These are phyloP conservation scores for Alloscopus bannaensis DNA, from an alignment of 2,888 invertebrate species.

Conservation along the genomic window DNA sequence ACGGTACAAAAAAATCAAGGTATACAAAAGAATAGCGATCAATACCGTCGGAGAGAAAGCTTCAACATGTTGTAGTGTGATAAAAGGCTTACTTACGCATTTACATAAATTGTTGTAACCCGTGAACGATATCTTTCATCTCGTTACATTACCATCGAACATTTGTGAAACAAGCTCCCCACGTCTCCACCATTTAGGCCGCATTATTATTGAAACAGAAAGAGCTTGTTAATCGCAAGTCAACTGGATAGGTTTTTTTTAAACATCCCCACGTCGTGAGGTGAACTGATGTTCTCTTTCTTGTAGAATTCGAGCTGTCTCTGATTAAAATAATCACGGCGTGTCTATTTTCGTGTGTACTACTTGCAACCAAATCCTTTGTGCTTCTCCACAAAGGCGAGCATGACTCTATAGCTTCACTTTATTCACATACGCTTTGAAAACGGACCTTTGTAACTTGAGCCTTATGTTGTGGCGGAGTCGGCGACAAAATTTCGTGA, in stretches of 20 bases:
- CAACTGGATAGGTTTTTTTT: conserved; percentile 48
- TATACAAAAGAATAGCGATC: no score
- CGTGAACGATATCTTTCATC: no score
- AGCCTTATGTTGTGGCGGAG: conserved; percentile 44
- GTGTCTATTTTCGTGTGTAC: conserved; percentile 44
- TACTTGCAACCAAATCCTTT: conserved; percentile 36
- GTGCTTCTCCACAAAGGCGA: conserved; percentile 45
- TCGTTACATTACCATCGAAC: no score
- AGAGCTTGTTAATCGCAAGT: conserved; percentile 43
- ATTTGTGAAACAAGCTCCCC: no score
- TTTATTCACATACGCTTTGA: conserved; percentile 44
- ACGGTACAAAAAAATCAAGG: no score
- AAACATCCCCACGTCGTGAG: conserved; percentile 44
- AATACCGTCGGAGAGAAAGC: no score
- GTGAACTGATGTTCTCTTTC: conserved; percentile 24
- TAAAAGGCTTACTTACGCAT: no score
- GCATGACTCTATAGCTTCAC: conserved; percentile 59
- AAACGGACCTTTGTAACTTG: conserved; percentile 63
- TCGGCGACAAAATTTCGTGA: conserved; percentile 63
- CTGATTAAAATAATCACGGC: conserved; percentile 58
- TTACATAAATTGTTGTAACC: no score
- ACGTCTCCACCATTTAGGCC: no score
- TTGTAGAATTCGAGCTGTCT: conserved; percentile 9
- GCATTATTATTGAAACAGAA: no score
- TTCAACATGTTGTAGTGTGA: no score